Conservation (phyloP, 2,113 vertebrate species). For the Halichoerus grypus region DNA sequence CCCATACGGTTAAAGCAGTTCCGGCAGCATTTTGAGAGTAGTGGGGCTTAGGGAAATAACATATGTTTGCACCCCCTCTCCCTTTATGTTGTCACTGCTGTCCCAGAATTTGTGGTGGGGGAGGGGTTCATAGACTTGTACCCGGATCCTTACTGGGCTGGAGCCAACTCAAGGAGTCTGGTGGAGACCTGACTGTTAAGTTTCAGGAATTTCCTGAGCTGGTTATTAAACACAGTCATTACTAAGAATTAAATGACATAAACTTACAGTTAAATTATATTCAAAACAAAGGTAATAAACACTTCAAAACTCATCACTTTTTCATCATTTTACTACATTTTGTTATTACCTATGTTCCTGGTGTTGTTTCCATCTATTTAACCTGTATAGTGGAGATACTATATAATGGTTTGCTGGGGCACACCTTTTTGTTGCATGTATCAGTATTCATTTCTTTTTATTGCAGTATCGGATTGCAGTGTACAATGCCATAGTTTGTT, state of each 20-base stretch:
- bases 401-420: background rate
- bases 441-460: background rate
- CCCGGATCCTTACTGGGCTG: background rate
- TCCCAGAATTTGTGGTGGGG: background rate
- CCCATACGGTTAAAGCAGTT: background rate
- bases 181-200: background rate
- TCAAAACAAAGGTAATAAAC: constrained; percentile 53
- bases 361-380: background rate
- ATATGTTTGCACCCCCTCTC: background rate
- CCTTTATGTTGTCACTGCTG: background rate
- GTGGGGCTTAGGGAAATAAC: background rate
- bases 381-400: background rate
- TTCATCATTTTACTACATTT: background rate
- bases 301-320: background rate
- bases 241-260: constrained; percentile 58
- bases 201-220: constrained; percentile 54
- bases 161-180: background rate
- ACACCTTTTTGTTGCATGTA: background rate
- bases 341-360: background rate
- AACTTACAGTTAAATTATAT: constrained; percentile 27
- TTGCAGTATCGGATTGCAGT: background rate
- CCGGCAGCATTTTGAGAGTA: background rate
- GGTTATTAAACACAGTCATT: constrained; percentile 11
- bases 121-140: background rate
- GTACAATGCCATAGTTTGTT: background rate